phyloP scores from a whole-genome alignment of 2,888 invertebrate genomes.

The Esperia sulphurella region DNA sequence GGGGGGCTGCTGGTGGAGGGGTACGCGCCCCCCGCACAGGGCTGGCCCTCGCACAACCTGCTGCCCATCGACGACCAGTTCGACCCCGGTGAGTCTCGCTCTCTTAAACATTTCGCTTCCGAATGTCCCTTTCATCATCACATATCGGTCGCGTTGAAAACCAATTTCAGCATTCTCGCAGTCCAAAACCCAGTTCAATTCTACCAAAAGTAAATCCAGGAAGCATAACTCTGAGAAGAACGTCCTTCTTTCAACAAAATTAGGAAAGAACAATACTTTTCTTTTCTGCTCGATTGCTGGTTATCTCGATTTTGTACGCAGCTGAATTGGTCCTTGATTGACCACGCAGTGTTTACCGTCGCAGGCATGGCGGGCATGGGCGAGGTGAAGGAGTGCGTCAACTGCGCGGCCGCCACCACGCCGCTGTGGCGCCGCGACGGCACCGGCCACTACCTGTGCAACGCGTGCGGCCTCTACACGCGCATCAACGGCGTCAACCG shows the following conservation, averaged over 20 bases:
- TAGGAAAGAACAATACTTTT: too few relatives aligned
- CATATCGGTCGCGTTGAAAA: too few relatives aligned
- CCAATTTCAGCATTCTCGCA: too few relatives aligned
- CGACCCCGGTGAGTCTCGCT: conserved; percentile 59
- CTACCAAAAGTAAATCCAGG: too few relatives aligned
- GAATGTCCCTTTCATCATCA: too few relatives aligned
- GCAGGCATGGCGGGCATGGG: conserved; percentile 72
- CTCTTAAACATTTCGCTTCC: too few relatives aligned
- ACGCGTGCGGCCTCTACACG: conserved; percentile 98
- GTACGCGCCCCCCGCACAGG: conserved; percentile 56
- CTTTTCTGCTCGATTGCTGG: too few relatives aligned
- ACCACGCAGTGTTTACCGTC: neutral
- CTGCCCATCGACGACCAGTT: conserved; percentile 71
- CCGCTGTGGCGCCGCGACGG: conserved; percentile 99
- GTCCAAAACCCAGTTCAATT: too few relatives aligned
- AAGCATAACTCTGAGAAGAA: too few relatives aligned
- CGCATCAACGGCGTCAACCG: conserved; percentile 86
- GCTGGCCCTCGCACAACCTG: conserved; percentile 68
- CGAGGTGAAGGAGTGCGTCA: conserved; percentile 92
- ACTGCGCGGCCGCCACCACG: conserved; percentile 94
- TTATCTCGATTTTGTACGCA: too few relatives aligned
- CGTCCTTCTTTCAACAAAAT: too few relatives aligned
- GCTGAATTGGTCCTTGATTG: too few relatives aligned
- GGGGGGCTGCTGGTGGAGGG: conserved; percentile 67
- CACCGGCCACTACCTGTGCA: conserved; percentile 99